These are phyloP conservation scores for Acanthopleura granulata DNA, from an alignment of 2,888 invertebrate genomes.

Conservation along the genomic window DNA sequence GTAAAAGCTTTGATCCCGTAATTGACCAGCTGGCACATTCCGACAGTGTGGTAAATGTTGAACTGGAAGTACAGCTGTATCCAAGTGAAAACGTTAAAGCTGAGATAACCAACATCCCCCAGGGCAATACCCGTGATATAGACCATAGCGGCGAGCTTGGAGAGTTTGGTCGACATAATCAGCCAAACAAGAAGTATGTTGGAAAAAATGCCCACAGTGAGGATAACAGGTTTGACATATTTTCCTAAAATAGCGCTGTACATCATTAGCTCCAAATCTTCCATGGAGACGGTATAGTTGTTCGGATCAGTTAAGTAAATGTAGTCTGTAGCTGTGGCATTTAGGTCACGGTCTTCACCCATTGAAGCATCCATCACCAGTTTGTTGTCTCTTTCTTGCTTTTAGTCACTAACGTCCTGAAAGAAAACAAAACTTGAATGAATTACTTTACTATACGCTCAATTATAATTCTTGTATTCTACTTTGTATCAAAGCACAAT, in stretches of 20 bases:
- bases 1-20: conserved; percentile 2
- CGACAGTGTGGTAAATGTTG: neutral
- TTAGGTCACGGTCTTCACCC: no score
- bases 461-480: no score
- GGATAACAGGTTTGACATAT: neutral
- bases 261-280: no score
- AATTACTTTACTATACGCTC: no score
- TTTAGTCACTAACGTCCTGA: no score
- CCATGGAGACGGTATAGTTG: no score
- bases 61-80: neutral
- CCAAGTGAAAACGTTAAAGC: neutral
- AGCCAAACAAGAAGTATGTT: neutral
- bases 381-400: no score
- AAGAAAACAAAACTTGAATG: no score
- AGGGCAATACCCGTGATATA: neutral
- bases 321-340: no score
- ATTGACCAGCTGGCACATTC: conserved; percentile 9
- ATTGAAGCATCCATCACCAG: no score
- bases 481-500: no score
- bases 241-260: neutral
- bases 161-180: neutral
- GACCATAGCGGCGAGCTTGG: neutral
- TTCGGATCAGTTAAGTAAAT: no score
- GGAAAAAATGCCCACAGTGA: neutral
- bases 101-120: neutral